phyloP scores from a whole-genome alignment of 2,113 vertebrate genomes.

The Rutilus rutilus region DNA sequence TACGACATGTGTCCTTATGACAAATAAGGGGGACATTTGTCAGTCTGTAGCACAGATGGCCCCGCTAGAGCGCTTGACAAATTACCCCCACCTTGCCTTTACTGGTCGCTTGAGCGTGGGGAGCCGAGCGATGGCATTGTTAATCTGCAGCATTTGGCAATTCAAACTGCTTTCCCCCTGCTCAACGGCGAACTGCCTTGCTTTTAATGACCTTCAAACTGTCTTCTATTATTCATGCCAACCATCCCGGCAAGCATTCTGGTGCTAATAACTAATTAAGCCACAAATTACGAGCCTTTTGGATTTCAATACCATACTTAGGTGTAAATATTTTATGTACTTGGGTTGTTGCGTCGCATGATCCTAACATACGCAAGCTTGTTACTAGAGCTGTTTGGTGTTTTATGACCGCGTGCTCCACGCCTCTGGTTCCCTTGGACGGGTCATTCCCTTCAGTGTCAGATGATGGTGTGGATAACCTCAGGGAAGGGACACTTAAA shows the following conservation, averaged over 20 bases:
- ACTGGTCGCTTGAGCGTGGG: conserved; percentile 61
- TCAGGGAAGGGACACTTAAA: conserved; percentile 13
- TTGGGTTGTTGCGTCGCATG: conserved; percentile 45
- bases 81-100: conserved; percentile 75
- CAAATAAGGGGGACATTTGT: conserved; percentile 82
- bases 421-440: conserved; percentile 5
- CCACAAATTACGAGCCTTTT: conserved; percentile 55
- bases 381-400: conserved; percentile 31
- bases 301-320: conserved; percentile 51
- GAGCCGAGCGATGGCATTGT: conserved; percentile 56
- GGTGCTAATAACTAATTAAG: conserved; percentile 65
- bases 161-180: conserved; percentile 49
- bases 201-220: conserved; percentile 68
- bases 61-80: conserved; percentile 74
- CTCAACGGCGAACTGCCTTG: conserved; percentile 47
- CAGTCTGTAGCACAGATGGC: conserved; percentile 79
- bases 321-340: conserved; percentile 59
- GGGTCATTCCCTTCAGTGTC: conserved; percentile 15
- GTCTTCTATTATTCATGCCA: conserved; percentile 68
- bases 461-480: conserved; percentile 29
- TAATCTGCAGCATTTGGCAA: conserved; percentile 66
- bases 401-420: conserved; percentile 1
- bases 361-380: conserved; percentile 37
- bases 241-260: conserved; percentile 56
- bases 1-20: conserved; percentile 81